These are phyloP conservation scores for Bombus pascuorum DNA, from an alignment of 1,140 invertebrate genomes.

Conservation along the genomic window DNA sequence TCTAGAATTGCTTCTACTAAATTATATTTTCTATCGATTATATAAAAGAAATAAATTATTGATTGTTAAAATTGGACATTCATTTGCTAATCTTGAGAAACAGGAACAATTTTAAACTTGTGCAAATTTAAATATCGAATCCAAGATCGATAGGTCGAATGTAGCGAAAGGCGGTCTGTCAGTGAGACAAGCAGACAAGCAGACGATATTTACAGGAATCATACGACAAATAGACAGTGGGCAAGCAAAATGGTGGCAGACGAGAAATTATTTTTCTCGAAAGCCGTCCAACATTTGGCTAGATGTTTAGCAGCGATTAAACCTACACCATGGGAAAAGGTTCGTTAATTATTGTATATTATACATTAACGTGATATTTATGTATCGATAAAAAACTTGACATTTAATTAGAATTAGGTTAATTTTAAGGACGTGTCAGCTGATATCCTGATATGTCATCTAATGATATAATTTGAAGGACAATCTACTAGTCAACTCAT, in stretches of 20 bases:
- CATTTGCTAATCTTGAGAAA: background rate
- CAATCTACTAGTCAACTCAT: background rate
- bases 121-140: background rate
- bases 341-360: conserved; percentile 74
- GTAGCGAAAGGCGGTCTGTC: background rate
- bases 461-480: conserved; percentile 59
- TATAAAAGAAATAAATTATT: background rate
- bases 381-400: background rate
- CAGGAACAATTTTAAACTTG: background rate
- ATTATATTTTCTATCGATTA: background rate
- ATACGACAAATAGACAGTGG: background rate
- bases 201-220: conserved; percentile 31
- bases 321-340: conserved; percentile 95
- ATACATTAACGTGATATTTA: background rate
- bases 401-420: conserved; percentile 42
- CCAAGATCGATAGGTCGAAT: conserved; percentile 30
- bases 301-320: conserved; percentile 92
- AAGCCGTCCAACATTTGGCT: conserved; percentile 94
- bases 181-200: conserved; percentile 31
- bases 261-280: conserved; percentile 91
- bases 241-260: conserved; percentile 83
- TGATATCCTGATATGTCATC: conserved; percentile 51
- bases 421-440: conserved; percentile 50
- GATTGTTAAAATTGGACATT: background rate
- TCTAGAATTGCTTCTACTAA: background rate